These are phyloP conservation scores for Myotis davidii DNA, from an alignment of 2,113 vertebrate genomes.

Conservation along the genomic window DNA sequence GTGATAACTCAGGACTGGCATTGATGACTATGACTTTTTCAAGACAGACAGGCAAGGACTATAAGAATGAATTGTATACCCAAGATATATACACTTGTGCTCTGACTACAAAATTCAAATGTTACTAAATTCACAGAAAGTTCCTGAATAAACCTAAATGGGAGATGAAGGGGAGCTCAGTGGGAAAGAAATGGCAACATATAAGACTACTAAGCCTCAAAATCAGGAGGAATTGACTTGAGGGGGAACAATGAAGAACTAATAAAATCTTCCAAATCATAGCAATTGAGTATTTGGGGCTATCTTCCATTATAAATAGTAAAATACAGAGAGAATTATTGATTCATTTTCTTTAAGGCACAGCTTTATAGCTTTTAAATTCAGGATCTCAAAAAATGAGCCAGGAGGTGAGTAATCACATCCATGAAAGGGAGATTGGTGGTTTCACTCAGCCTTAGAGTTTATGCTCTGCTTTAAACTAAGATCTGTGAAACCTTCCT, in stretches of 20 bases:
- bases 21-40: slow-evolving; percentile 78
- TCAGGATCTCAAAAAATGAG: slow-evolving; percentile 1
- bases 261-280: slow-evolving; percentile 4
- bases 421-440: neutral
- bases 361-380: slow-evolving; percentile 29
- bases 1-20: slow-evolving; percentile 73
- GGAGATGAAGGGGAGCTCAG: neutral
- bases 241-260: neutral
- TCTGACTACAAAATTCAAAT: slow-evolving; percentile 66
- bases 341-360: neutral
- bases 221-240: slow-evolving; percentile 1
- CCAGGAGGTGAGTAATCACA: neutral
- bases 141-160: slow-evolving; percentile 4
- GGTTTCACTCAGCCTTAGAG: neutral
- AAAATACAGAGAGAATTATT: neutral
- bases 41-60: slow-evolving; percentile 60
- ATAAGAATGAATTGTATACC: slow-evolving; percentile 77
- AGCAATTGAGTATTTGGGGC: neutral
- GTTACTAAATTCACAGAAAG: slow-evolving; percentile 41
- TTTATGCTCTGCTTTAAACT: neutral
- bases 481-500: neutral
- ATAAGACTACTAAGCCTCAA: neutral
- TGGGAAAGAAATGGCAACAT: neutral
- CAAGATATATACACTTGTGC: slow-evolving; percentile 38
- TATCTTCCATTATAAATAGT: slow-evolving; percentile 29